phyloP scores from a whole-genome alignment of 1,140 invertebrate genomes.

The Drosophila bipectinata region DNA sequence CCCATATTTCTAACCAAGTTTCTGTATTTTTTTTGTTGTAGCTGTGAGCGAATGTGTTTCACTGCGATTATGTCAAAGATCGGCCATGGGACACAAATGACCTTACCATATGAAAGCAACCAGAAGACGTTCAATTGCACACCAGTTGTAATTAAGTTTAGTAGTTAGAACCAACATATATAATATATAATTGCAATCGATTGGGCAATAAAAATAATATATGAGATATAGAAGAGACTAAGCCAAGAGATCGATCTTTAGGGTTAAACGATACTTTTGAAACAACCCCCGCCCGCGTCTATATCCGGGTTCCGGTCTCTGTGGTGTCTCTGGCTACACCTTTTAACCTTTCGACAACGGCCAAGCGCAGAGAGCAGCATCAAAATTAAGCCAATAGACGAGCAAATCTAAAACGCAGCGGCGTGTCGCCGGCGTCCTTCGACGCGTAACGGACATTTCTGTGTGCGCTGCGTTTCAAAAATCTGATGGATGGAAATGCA shows the following conservation, averaged over 20 bases:
- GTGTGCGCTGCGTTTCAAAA: conserved; percentile 73
- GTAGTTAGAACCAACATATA: conserved; percentile 64
- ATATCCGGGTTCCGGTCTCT: conserved; percentile 11
- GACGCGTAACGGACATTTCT: conserved; percentile 79
- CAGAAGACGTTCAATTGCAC: conserved; percentile 69
- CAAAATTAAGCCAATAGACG: conserved; percentile 79
- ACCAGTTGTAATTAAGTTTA: conserved; percentile 78
- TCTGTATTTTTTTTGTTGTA: conserved; percentile 24
- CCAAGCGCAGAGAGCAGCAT: conserved; percentile 74
- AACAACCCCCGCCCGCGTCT: background rate
- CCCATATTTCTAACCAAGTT: conserved; percentile 1
- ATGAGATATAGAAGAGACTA: conserved; percentile 1
- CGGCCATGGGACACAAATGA: conserved; percentile 63
- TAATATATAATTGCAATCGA: conserved; percentile 18
- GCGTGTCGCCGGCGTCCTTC: conserved; percentile 67
- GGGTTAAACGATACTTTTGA: conserved; percentile 3
- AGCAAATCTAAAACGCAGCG: conserved; percentile 68
- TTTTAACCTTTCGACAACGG: conserved; percentile 44
- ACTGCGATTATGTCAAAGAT: conserved; percentile 82
- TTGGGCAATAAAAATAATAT: conserved; percentile 1
- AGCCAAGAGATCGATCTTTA: conserved; percentile 1
- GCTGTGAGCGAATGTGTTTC: conserved; percentile 75
- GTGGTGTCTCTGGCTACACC: background rate
- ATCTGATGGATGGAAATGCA: conserved; percentile 84
- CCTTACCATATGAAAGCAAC: conserved; percentile 47